These are phyloP conservation scores for Mohoua ochrocephala DNA, from an alignment of 2,113 vertebrate genomes.

Conservation along the genomic window DNA sequence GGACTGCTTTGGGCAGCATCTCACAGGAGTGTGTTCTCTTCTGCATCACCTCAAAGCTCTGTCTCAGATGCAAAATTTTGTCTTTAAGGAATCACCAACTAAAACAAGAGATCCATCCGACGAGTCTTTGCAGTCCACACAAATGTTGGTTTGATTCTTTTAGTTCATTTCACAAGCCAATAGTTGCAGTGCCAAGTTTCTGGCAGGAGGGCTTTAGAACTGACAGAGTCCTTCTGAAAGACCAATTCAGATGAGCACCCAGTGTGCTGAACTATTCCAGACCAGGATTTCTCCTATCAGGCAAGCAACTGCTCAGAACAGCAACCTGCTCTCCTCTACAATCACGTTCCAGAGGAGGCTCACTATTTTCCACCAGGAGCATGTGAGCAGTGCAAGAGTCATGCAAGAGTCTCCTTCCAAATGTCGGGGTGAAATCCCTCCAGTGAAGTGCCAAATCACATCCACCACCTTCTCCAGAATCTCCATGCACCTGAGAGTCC, in stretches of 20 bases:
- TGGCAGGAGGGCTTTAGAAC: neutral
- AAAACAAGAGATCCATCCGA: neutral
- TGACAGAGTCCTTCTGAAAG: neutral
- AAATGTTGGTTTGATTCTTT: neutral
- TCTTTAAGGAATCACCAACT: neutral
- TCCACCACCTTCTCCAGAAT: neutral
- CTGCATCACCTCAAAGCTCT: neutral
- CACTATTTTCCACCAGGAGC: neutral
- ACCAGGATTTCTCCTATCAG: neutral
- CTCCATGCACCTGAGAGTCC: neutral
- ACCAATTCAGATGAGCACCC: neutral
- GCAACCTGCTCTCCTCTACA: neutral
- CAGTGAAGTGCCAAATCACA: neutral
- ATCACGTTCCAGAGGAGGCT: neutral
- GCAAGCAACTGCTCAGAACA: neutral
- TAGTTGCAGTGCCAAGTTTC: neutral
- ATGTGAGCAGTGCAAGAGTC: neutral
- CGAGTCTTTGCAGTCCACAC: neutral
- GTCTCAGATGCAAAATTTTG: neutral
- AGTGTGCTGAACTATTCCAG: neutral
- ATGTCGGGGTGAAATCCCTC: neutral
- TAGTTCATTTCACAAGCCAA: neutral
- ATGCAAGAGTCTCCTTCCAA: neutral
- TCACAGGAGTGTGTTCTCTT: neutral
- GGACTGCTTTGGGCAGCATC: neutral